Conservation (phyloP, 2,797 vertebrate genomes). For the Myoxocephalus aenaeus region DNA sequence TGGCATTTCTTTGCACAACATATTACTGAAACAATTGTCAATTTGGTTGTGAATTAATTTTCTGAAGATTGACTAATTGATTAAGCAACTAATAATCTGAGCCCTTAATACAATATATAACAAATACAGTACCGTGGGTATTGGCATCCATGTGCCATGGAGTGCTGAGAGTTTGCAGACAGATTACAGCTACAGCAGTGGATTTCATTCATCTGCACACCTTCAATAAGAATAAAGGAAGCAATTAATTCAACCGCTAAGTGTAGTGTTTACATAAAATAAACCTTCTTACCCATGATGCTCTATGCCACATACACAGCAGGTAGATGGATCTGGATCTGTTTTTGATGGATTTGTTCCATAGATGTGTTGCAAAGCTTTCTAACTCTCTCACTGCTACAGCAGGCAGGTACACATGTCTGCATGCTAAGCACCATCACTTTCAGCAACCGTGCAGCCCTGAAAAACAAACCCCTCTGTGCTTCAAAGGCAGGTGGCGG, state of each 20-base stretch:
- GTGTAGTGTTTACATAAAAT: constrained; percentile 3
- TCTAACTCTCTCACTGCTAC: not conserved
- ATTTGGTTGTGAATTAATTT: not conserved
- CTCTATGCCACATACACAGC: not conserved
- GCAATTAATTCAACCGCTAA: constrained; percentile 10
- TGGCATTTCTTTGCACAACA: not conserved
- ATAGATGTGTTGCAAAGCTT: not conserved
- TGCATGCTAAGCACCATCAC: constrained; percentile 1
- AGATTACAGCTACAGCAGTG: not conserved
- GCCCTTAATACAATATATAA: not conserved
- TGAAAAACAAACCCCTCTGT: constrained; percentile 50
- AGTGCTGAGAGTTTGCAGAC: constrained; percentile 6
- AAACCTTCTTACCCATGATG: not conserved
- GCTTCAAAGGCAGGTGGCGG: constrained; percentile 45
- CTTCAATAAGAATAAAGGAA: constrained; percentile 8
- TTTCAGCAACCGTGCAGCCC: constrained; percentile 22
- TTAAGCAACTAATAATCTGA: not conserved
- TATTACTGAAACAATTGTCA: not conserved
- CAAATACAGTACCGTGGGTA: not conserved
- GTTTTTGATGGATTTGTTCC: not conserved
- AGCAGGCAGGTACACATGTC: not conserved
- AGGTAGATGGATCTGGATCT: not conserved
- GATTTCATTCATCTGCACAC: constrained; percentile 3
- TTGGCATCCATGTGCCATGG: not conserved
- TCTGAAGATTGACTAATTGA: not conserved